phyloP scores from a whole-genome alignment of 2,888 invertebrate species.

The Adelognathus sp. region DNA sequence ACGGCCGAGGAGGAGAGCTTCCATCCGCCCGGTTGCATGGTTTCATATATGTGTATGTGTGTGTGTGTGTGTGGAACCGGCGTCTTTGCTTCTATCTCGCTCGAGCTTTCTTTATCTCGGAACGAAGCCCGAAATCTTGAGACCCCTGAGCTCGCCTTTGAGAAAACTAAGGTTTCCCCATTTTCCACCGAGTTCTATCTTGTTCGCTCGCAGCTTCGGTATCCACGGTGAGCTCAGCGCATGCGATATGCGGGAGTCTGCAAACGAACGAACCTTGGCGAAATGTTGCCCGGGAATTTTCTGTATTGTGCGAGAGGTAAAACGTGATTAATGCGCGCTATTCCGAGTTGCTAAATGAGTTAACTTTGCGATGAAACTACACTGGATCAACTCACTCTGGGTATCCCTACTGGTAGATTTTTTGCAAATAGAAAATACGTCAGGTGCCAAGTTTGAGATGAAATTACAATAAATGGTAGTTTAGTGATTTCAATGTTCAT shows the following conservation, averaged over 20 bases:
- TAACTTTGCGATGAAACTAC: neutral
- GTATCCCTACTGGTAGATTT: neutral
- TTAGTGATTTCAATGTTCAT: too few species aligned
- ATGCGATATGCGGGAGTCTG: constrained; percentile 52
- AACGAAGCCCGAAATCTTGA: constrained; percentile 43
- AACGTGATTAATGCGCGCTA: neutral
- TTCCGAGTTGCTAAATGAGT: neutral
- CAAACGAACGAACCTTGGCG: constrained; percentile 37
- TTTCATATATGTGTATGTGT: neutral
- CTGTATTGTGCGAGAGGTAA: neutral
- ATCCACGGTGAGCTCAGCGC: constrained; percentile 30
- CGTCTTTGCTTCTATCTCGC: constrained; percentile 9
- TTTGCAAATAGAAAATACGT: neutral
- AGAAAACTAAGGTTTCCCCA: constrained; percentile 8
- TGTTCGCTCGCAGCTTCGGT: neutral
- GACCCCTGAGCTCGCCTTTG: constrained; percentile 23
- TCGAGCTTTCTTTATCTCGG: constrained; percentile 33
- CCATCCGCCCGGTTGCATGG: neutral
- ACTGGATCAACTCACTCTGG: neutral
- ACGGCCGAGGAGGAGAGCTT: neutral
- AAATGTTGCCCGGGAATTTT: constrained; percentile 30
- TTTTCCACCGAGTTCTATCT: constrained; percentile 12
- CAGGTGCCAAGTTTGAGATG: neutral
- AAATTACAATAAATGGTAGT: too few species aligned
- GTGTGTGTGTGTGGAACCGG: neutral